Conservation (phyloP, 2,113 vertebrate genomes). For the Grantiella picta region DNA sequence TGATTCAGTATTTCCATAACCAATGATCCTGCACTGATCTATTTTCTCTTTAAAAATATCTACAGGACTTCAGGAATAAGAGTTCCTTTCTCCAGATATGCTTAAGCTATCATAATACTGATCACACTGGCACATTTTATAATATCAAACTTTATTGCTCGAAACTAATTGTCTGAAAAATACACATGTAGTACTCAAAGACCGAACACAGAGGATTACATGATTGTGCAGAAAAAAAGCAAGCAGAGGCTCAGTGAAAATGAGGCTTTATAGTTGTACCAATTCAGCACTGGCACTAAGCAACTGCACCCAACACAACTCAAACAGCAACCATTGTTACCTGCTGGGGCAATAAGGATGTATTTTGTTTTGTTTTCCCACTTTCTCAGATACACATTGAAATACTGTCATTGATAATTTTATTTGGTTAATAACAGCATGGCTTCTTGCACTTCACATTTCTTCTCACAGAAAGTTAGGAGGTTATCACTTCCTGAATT, state of each 20-base stretch:
- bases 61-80: not conserved
- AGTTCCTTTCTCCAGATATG: not conserved
- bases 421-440: conserved; percentile 39
- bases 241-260: conserved; percentile 65
- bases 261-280: conserved; percentile 65
- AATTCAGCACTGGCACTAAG: conserved; percentile 64
- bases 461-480: not conserved
- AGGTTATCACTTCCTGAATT: not conserved
- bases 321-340: conserved; percentile 36
- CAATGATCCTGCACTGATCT: not conserved
- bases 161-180: conserved; percentile 69
- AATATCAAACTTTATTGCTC: conserved; percentile 78
- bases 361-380: not conserved
- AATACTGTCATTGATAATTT: conserved; percentile 39
- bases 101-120: not conserved
- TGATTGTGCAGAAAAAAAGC: conserved; percentile 67
- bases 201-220: conserved; percentile 62
- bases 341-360: conserved; percentile 16
- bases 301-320: conserved; percentile 54
- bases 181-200: conserved; percentile 67
- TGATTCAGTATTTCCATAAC: not conserved
- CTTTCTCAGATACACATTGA: not conserved
- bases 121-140: conserved; percentile 42
- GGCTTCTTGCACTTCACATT: conserved; percentile 24
- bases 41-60: not conserved